Evolutionary conservation across 2,113 vertebrate species (phyloP), one percentile per base, ranked within the genome.

Genomic region (Datnioides undecimradiatus): DNA sequence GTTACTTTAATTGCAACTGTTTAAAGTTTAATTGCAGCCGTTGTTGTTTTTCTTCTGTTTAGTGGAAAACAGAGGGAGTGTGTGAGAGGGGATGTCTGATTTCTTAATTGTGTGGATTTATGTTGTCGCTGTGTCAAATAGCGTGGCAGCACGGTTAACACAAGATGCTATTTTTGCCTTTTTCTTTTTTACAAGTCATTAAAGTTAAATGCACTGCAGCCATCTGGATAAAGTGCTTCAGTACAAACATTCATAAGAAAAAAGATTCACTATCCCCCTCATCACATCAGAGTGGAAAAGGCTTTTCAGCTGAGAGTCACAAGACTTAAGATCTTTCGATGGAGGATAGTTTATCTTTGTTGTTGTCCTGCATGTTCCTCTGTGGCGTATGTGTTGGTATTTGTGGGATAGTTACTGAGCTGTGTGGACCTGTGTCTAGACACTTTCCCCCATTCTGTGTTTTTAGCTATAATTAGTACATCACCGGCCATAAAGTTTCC

Each of bases 301-400:
- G 46, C 63, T 48, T 69, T 76, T 84, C 82, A 83, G 78, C 73
- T 80, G 72, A 77, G 46, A 77, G 71, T 76, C 70, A 76, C 34
- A 77, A 66, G 64, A 46, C 64, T 4, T 3, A 46, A 34, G 34
- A 45, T 62, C 43, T 82, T 48, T 36, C 10, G 41, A 68, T 51
- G 58, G 74, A 65, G 58, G n/a, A 72, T 76, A n/a, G 58, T 73
- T 45, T 41, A 75, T 84, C 58, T 77, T 72, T 55, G 46, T 72
- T 72, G 40, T 76, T 45, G 76, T 78, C 23, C 41, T 89, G 92
- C 91, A 92, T 91, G 91, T 75, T 57, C 21, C 31, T 79, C 62
- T 70, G 84, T 86, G 7, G 7, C 59, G 48, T 86, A 4, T 52
- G 84, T 84, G 80, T 60, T 55, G 43, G 41, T 80, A 34, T 83